phyloP scores from a whole-genome alignment of 2,888 invertebrate species.

The Xylocampa areola region DNA sequence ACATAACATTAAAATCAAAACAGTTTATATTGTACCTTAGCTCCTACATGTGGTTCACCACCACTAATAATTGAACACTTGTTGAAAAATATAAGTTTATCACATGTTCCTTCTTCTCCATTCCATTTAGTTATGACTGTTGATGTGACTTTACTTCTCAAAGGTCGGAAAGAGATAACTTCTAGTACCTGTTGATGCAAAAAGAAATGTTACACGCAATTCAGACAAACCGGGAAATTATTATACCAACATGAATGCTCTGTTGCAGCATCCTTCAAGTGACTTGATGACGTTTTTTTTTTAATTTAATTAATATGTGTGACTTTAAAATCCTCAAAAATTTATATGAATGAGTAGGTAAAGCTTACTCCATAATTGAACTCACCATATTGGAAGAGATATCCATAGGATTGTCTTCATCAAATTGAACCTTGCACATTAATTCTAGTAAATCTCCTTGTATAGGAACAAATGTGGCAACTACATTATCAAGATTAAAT shows the following conservation, averaged over 20 bases:
- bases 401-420: conserved; percentile 87
- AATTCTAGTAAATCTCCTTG: conserved; percentile 93
- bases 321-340: too few relatives aligned
- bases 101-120: conserved; percentile 88
- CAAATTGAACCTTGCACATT: conserved; percentile 90
- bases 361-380: too few relatives aligned
- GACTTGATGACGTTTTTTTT: too few relatives aligned
- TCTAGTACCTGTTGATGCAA: conserved; percentile 86
- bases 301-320: too few relatives aligned
- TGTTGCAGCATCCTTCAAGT: too few relatives aligned
- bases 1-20: too few relatives aligned
- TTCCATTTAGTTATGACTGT: conserved; percentile 86
- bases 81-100: conserved; percentile 90
- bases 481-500: conserved; percentile 91
- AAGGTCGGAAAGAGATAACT: conserved; percentile 90
- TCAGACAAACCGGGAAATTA: too few relatives aligned
- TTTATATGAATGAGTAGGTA: too few relatives aligned
- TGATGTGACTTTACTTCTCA: conserved; percentile 88
- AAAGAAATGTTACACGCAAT: not conserved
- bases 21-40: too few relatives aligned
- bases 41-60: conserved; percentile 89
- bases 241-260: too few relatives aligned
- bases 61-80: conserved; percentile 87
- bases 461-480: conserved; percentile 91
- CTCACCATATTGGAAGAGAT: conserved; percentile 81